These are phyloP conservation scores for Pachycephala philippinensis DNA, from an alignment of 2,113 vertebrate genomes.

Conservation along the genomic window DNA sequence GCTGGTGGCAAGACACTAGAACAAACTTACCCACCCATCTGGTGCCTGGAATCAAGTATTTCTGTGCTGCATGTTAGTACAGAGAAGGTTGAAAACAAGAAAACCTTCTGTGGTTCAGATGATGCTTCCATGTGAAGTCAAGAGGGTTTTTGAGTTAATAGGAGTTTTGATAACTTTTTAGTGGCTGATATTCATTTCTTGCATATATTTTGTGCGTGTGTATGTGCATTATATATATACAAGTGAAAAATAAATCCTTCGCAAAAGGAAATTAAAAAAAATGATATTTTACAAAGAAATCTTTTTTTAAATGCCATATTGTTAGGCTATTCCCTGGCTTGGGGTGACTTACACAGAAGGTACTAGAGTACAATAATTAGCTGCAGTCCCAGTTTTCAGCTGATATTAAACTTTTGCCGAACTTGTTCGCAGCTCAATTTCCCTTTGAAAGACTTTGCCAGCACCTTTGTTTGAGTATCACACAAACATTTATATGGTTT, in stretches of 20 bases:
- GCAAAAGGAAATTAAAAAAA: background rate
- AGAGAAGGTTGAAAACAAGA: background rate
- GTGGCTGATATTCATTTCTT: background rate
- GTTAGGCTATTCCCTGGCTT: background rate
- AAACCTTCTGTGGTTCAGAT: background rate
- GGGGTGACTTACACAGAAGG: background rate
- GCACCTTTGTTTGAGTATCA: background rate
- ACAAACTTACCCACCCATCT: conserved; percentile 49
- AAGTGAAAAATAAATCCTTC: background rate
- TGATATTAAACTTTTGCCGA: background rate
- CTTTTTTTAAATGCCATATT: background rate
- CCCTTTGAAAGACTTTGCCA: background rate
- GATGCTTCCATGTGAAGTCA: background rate
- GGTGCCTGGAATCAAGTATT: conserved; percentile 18
- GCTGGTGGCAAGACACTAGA: conserved; percentile 49
- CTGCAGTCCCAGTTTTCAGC: background rate
- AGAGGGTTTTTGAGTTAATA: background rate
- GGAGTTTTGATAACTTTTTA: background rate
- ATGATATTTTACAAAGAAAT: background rate
- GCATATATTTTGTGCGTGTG: background rate
- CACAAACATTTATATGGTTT: background rate
- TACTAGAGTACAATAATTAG: background rate
- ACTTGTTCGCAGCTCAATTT: background rate
- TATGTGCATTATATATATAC: background rate
- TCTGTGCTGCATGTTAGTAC: background rate